Percentiles rank a stretch among this genome's conserved stretches.
phyloP scores from a whole-genome alignment of 1,140 invertebrate genomes.

The Halotydeus destructor region DNA sequence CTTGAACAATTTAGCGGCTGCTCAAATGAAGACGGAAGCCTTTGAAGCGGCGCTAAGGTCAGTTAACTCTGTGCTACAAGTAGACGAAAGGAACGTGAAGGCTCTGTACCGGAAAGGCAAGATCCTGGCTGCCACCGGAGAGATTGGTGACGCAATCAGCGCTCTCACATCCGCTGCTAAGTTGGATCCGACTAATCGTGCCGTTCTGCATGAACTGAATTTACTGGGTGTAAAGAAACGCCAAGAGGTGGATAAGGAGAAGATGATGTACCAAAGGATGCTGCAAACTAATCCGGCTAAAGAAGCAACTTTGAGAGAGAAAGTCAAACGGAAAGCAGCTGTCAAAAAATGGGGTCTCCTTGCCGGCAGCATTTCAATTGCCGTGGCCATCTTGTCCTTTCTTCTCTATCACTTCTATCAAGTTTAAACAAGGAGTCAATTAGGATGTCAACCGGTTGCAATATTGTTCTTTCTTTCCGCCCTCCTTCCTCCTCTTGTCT shows the following conservation, averaged over 20 bases:
- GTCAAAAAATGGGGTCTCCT: background rate
- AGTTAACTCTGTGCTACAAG: slow-evolving; percentile 50
- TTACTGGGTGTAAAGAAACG: slow-evolving; percentile 4
- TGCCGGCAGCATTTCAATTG: background rate
- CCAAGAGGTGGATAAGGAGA: slow-evolving; percentile 22
- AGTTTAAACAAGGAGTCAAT: too few relatives aligned
- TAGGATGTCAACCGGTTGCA: too few relatives aligned
- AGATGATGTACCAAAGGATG: slow-evolving; percentile 16
- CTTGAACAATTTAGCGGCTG: slow-evolving; percentile 69
- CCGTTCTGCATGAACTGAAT: slow-evolving; percentile 14
- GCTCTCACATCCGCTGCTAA: slow-evolving; percentile 33
- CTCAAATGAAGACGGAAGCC: slow-evolving; percentile 57
- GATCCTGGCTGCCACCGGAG: slow-evolving; percentile 38
- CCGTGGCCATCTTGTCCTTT: too few relatives aligned
- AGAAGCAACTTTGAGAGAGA: background rate
- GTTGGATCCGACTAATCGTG: slow-evolving; percentile 22
- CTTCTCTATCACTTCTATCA: too few relatives aligned
- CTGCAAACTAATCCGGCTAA: slow-evolving; percentile 5
- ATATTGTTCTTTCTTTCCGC: too few relatives aligned
- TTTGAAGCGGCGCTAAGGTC: slow-evolving; percentile 57
- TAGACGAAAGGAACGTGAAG: slow-evolving; percentile 68
- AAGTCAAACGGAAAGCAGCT: background rate
- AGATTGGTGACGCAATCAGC: slow-evolving; percentile 35
- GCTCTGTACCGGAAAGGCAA: slow-evolving; percentile 68
- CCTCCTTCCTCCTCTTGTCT: too few relatives aligned